Evolutionary conservation across 1,140 invertebrate genomes (phyloP).

Genomic region (Zaprionus nigranus): DNA sequence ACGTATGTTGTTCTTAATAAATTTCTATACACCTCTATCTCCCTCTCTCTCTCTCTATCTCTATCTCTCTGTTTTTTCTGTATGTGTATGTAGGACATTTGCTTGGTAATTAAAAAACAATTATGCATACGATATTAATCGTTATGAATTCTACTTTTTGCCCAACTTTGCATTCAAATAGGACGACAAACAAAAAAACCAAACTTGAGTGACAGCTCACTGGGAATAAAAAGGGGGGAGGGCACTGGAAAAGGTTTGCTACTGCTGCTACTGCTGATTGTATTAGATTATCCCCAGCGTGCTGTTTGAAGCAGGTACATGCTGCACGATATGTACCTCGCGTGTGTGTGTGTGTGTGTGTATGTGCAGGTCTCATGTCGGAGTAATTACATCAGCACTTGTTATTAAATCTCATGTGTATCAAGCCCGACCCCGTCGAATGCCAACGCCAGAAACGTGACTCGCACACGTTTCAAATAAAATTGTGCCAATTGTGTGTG

Average conservation of each 20-base stretch:
- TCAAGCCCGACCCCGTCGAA: slow-evolving; percentile 33
- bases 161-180: slow-evolving; percentile 19
- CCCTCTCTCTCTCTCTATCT: not conserved
- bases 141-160: slow-evolving; percentile 34
- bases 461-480: slow-evolving; percentile 47
- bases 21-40: not conserved
- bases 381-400: slow-evolving; percentile 65
- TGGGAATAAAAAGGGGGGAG: not conserved
- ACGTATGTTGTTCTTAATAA: slow-evolving; percentile 38
- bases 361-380: slow-evolving; percentile 49
- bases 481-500: slow-evolving; percentile 47
- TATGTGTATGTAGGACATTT: slow-evolving; percentile 17
- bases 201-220: slow-evolving; percentile 22
- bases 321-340: slow-evolving; percentile 5
- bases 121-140: slow-evolving; percentile 61
- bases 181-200: slow-evolving; percentile 20
- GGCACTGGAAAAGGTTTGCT: not conserved
- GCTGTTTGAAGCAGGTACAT: slow-evolving; percentile 41
- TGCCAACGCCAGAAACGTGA: slow-evolving; percentile 38
- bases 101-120: slow-evolving; percentile 70
- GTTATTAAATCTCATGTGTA: slow-evolving; percentile 65
- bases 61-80: not conserved
- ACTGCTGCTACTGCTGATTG: not conserved
- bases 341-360: slow-evolving; percentile 9
- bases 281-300: slow-evolving; percentile 55